These are phyloP conservation scores for Hydriomena furcata DNA, from an alignment of 2,888 invertebrate species.

Conservation along the genomic window DNA sequence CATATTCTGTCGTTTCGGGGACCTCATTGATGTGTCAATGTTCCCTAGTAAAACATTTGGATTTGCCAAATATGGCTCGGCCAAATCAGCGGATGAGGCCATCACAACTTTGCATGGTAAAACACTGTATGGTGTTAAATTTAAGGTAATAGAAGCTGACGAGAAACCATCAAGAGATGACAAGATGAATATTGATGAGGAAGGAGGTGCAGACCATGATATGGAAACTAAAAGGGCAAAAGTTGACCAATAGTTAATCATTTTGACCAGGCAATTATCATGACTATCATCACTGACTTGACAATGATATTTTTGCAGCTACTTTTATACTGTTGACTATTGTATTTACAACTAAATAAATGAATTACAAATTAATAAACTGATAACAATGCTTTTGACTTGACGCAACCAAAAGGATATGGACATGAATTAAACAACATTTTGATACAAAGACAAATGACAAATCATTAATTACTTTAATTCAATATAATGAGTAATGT, in stretches of 20 bases:
- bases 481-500: no score
- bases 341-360: conserved; percentile 3
- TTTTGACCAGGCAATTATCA: background rate
- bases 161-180: conserved; percentile 77
- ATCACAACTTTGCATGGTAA: conserved; percentile 90
- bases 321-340: background rate
- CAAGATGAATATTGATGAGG: conserved; percentile 40
- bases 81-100: conserved; percentile 90
- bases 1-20: conserved; percentile 95
- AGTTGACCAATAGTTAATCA: conserved; percentile 37
- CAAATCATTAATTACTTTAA: no score
- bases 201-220: conserved; percentile 44
- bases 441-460: background rate
- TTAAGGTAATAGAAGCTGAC: conserved; percentile 96
- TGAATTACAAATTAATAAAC: background rate
- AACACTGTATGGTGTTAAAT: conserved; percentile 89
- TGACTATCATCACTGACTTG: background rate
- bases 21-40: conserved; percentile 94
- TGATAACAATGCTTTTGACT: conserved; percentile 8
- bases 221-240: conserved; percentile 60
- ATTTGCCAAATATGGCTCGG: conserved; percentile 93
- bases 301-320: background rate
- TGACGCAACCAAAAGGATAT: background rate
- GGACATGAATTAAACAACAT: background rate
- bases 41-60: conserved; percentile 96